These are phyloP conservation scores for Rhagonycha lutea DNA, from an alignment of 2,888 invertebrate species.

Conservation along the genomic window DNA sequence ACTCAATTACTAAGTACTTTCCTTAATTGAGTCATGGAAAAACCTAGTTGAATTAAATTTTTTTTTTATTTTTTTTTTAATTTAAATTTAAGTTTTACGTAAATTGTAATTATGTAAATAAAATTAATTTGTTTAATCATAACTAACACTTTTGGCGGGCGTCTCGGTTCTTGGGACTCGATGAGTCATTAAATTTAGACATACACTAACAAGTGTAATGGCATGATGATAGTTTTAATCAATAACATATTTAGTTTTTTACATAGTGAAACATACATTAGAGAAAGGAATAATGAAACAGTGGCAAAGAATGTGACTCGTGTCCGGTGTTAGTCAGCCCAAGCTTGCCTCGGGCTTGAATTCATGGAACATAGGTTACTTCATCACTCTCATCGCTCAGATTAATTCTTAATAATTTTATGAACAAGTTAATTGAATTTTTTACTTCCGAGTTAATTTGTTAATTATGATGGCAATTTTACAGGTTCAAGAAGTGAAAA, in stretches of 20 bases:
- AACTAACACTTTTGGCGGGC: not conserved
- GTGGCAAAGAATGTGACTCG: slow-evolving; percentile 30
- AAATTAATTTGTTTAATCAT: not conserved
- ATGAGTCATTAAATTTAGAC: not conserved
- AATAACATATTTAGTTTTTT: not conserved
- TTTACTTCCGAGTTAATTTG: not conserved
- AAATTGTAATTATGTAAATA: not conserved
- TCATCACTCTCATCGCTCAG: slow-evolving; percentile 20
- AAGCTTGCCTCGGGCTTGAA: slow-evolving; percentile 11
- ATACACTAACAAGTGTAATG: not conserved
- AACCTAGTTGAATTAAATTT: not conserved
- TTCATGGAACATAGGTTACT: slow-evolving; percentile 28
- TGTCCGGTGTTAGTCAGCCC: slow-evolving; percentile 33
- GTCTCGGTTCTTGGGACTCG: not conserved
- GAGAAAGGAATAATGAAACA: slow-evolving; percentile 25
- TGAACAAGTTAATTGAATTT: not conserved
- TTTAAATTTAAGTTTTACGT: not conserved
- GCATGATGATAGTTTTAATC: not conserved
- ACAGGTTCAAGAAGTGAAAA: not conserved
- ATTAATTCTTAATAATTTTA: slow-evolving; percentile 15
- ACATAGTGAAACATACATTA: not conserved
- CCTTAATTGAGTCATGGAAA: not conserved
- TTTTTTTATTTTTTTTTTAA: not conserved
- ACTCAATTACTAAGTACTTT: not conserved
- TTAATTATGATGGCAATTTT: not conserved